phyloP scores from a whole-genome alignment of 2,113 vertebrate species.

The Forbesichthys agassizii region DNA sequence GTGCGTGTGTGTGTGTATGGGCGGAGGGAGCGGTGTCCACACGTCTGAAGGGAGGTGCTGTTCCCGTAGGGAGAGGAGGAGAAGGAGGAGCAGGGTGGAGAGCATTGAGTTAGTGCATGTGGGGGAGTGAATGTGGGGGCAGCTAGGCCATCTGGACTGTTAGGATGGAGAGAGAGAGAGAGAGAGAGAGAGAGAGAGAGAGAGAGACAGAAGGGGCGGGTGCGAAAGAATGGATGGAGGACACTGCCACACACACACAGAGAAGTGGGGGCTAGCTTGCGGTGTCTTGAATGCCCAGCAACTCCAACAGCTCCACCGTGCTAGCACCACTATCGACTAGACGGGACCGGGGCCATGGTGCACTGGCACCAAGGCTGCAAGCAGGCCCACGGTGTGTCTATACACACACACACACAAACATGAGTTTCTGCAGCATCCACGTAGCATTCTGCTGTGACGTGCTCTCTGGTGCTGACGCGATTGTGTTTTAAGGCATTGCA shows the following conservation, averaged over 20 bases:
- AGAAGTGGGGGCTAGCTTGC: conserved; percentile 1
- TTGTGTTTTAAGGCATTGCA: neutral
- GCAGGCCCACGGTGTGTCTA: no score
- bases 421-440: neutral
- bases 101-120: conserved; percentile 61
- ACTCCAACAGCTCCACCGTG: conserved; percentile 16
- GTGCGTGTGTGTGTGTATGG: neutral
- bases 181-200: conserved; percentile 39
- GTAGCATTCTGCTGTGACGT: neutral
- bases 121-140: conserved; percentile 69
- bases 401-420: no score
- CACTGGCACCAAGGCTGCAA: no score
- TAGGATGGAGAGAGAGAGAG: conserved; percentile 60
- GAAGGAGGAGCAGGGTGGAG: conserved; percentile 55
- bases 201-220: conserved; percentile 19
- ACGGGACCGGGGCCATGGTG: conserved; percentile 6
- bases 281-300: conserved; percentile 41
- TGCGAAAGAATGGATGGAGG: conserved; percentile 37
- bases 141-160: conserved; percentile 77
- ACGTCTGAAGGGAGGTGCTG: conserved; percentile 56
- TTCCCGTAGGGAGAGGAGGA: conserved; percentile 45
- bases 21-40: conserved; percentile 7
- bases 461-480: neutral
- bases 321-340: conserved; percentile 34
- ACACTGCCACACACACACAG: conserved; percentile 20